A percentile compares a stretch with the other conserved stretches of the same genome.
Evolutionary conservation across 1,140 invertebrate genomes (phyloP).

Genomic region (Odontomachus brunneus): DNA sequence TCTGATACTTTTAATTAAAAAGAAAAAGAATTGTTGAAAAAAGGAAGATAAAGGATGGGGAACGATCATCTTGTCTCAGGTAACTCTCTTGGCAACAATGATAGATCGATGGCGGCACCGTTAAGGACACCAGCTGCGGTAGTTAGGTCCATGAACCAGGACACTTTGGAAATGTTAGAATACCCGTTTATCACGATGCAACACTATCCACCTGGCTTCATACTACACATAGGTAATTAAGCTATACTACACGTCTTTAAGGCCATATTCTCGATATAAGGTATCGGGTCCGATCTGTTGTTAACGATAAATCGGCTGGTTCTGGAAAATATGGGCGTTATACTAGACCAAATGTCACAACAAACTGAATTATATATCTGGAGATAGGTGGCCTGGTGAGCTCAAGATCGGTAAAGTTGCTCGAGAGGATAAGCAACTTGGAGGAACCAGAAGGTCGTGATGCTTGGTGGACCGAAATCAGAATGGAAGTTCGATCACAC

Average conservation of each 20-base stretch:
- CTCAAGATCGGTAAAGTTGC: slow-evolving; percentile 94
- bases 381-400: slow-evolving; percentile 92
- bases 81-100: slow-evolving; percentile 89
- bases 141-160: slow-evolving; percentile 88
- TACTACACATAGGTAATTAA: slow-evolving; percentile 93
- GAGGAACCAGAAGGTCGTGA: slow-evolving; percentile 96
- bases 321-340: background rate
- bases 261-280: background rate
- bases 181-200: slow-evolving; percentile 98
- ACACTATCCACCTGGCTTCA: slow-evolving; percentile 94
- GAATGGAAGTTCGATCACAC: slow-evolving; percentile 97
- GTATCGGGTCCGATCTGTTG: background rate
- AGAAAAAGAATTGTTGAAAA: background rate
- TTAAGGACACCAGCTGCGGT: slow-evolving; percentile 84
- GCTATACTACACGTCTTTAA: background rate
- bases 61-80: slow-evolving; percentile 83
- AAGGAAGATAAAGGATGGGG: background rate
- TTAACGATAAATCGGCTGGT: background rate
- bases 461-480: slow-evolving; percentile 97
- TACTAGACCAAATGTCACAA: background rate
- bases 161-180: slow-evolving; percentile 93
- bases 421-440: slow-evolving; percentile 92
- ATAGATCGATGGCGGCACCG: slow-evolving; percentile 83
- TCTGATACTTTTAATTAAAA: background rate
- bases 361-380: slow-evolving; percentile 35